phyloP scores from a whole-genome alignment of 2,797 vertebrate genomes.

The Anas bahamensis region DNA sequence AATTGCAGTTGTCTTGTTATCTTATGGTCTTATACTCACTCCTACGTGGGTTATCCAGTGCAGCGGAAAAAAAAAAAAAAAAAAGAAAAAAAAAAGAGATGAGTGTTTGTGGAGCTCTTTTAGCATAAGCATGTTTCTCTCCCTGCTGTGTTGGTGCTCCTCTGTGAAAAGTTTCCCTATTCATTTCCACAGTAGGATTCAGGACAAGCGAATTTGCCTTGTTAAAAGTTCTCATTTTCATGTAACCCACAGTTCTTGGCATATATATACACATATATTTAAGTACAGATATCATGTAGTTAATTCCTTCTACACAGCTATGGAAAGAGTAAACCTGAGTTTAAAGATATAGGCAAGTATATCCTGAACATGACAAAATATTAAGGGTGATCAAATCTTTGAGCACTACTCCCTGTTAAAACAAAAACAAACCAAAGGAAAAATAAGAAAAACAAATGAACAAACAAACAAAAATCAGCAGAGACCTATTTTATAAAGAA shows the following conservation, averaged over 20 bases:
- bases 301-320: neutral
- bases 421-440: neutral
- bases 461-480: neutral
- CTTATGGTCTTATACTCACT: neutral
- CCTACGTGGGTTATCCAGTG: neutral
- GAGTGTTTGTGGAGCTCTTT: neutral
- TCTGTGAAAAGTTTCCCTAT: neutral
- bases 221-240: neutral
- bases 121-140: fast-evolving
- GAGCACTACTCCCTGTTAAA: neutral
- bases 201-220: neutral
- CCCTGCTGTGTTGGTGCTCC: neutral
- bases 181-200: neutral
- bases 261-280: neutral
- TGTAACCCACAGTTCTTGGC: neutral
- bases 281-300: neutral
- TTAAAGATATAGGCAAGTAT: neutral
- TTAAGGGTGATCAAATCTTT: neutral
- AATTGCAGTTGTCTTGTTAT: neutral
- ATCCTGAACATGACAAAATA: neutral
- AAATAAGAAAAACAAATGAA: neutral
- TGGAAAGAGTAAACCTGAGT: neutral
- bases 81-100: neutral
- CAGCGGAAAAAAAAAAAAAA: neutral
- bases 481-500: neutral